phyloP scores from a whole-genome alignment of 2,797 vertebrate genomes.

The Enteromius trimaculatus region DNA sequence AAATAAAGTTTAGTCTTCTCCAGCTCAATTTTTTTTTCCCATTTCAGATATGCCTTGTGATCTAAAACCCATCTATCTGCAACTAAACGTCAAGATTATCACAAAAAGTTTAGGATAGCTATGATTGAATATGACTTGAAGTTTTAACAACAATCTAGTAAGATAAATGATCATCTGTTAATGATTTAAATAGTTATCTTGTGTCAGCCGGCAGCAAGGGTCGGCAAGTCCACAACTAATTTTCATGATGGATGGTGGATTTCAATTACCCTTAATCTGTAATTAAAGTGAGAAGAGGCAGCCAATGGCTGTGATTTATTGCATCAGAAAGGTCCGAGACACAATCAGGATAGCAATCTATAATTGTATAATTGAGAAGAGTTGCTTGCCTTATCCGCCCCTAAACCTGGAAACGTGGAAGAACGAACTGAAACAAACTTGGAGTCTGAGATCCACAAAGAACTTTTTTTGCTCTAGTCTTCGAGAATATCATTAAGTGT shows the following conservation, averaged over 20 bases:
- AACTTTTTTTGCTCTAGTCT: not conserved
- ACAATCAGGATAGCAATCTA: conserved; percentile 44
- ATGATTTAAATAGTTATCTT: conserved; percentile 45
- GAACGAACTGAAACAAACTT: not conserved
- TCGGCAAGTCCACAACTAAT: conserved; percentile 27
- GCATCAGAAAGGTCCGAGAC: conserved; percentile 34
- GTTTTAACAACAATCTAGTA: conserved; percentile 37
- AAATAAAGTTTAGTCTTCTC: not conserved
- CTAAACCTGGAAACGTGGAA: not conserved
- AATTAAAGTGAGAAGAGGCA: conserved; percentile 42
- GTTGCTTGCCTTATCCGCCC: not conserved
- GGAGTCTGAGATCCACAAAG: not conserved
- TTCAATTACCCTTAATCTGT: conserved; percentile 49
- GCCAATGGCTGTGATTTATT: conserved; percentile 44
- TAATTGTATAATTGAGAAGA: conserved; percentile 28
- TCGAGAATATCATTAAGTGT: not conserved
- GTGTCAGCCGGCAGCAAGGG: conserved; percentile 33
- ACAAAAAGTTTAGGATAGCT: conserved; percentile 3
- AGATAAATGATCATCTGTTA: conserved; percentile 41
- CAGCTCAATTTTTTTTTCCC: not conserved
- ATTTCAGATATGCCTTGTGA: not conserved
- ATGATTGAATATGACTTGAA: conserved; percentile 34
- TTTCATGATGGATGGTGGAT: conserved; percentile 48
- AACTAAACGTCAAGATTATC: not conserved
- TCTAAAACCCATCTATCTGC: conserved; percentile 11